Conservation (phyloP, 2,888 invertebrate genomes). For the Apeira syringaria region DNA sequence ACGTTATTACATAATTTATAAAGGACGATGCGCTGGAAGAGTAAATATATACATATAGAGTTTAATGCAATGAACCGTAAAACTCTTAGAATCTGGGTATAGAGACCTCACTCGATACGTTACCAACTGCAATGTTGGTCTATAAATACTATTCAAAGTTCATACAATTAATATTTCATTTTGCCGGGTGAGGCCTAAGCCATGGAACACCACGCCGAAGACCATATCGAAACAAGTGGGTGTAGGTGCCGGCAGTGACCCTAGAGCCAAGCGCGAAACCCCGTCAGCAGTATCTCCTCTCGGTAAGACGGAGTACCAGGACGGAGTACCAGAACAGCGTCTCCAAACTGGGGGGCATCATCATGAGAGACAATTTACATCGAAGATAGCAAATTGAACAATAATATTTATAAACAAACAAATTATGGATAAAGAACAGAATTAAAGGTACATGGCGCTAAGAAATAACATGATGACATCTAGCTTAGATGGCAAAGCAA, state of each 20-base stretch:
- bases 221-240: slow-evolving; percentile 67
- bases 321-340: too few relatives aligned
- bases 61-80: too few relatives aligned
- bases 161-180: too few relatives aligned
- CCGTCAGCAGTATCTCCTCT: slow-evolving; percentile 68
- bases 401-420: too few relatives aligned
- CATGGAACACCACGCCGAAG: slow-evolving; percentile 52
- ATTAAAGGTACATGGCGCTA: too few relatives aligned
- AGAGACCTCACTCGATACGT: too few relatives aligned
- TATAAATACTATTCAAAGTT: too few relatives aligned
- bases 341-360: slow-evolving; percentile 83
- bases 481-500: too few relatives aligned
- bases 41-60: too few relatives aligned
- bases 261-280: slow-evolving; percentile 69
- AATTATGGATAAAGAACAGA: slow-evolving; percentile 29
- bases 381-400: slow-evolving; percentile 42
- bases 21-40: slow-evolving; percentile 19
- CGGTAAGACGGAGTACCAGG: slow-evolving; percentile 85
- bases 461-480: too few relatives aligned
- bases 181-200: slow-evolving; percentile 79
- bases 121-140: too few relatives aligned
- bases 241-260: slow-evolving; percentile 45
- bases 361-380: slow-evolving; percentile 84
- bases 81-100: too few relatives aligned
- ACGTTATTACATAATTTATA: slow-evolving; percentile 29